Evolutionary conservation across 2,113 vertebrate genomes (phyloP).

Genomic region (Charadrius vociferus): DNA sequence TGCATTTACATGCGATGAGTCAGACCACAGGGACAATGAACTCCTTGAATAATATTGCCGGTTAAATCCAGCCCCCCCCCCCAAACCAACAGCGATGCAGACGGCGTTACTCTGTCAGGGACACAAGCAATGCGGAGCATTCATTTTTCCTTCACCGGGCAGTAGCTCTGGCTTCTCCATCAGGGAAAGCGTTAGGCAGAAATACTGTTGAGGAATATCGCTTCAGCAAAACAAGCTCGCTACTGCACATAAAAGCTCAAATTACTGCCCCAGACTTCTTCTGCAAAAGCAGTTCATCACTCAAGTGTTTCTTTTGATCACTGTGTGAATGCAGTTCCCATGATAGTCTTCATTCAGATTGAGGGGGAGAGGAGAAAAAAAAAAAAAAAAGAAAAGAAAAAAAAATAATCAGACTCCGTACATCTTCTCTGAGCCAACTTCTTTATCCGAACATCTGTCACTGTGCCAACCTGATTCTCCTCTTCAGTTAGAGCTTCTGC

Average conservation of each 20-base stretch:
- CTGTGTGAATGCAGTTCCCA: conserved; percentile 66
- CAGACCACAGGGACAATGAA: conserved; percentile 77
- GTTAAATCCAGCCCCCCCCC: conserved; percentile 57
- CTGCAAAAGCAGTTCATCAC: conserved; percentile 71
- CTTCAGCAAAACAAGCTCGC: conserved; percentile 59
- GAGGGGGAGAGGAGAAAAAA: not conserved
- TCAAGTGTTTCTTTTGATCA: conserved; percentile 74
- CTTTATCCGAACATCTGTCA: conserved; percentile 71
- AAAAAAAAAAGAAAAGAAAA: not conserved
- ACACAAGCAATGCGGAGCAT: conserved; percentile 26
- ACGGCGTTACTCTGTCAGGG: conserved; percentile 55
- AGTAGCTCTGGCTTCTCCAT: conserved; percentile 67
- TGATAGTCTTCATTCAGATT: conserved; percentile 74
- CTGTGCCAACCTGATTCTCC: conserved; percentile 69
- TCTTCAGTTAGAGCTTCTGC: conserved; percentile 58
- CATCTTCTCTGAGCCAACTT: conserved; percentile 77
- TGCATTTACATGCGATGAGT: conserved; percentile 79
- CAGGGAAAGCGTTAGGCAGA: conserved; percentile 45
- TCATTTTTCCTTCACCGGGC: conserved; percentile 46
- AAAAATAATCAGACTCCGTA: conserved; percentile 47
- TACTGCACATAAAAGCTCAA: conserved; percentile 52
- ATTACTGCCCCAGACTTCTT: conserved; percentile 67
- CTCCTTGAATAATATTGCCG: conserved; percentile 61
- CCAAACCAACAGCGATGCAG: conserved; percentile 18
- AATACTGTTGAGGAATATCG: conserved; percentile 48